Evolutionary conservation across 2,797 vertebrate genomes (phyloP), one percentile per base, ranked within the genome.

Genomic region (Psittacula echo): DNA sequence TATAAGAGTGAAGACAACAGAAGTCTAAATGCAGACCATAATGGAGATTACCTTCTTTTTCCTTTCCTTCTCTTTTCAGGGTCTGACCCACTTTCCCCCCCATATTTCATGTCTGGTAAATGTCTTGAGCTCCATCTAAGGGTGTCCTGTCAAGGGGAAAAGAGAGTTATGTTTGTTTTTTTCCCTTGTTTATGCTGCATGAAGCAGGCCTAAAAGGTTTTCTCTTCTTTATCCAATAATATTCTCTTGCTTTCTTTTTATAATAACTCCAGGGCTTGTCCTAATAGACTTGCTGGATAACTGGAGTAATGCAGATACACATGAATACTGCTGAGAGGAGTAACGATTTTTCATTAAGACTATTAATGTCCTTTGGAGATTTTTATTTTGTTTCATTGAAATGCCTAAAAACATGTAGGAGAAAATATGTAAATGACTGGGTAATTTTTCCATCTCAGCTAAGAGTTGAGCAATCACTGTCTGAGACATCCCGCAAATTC

Each of bases 71-170:
- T 68, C 13, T 78, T 93, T 51, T 71, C 45, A 27, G 32, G 24
- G 39, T 62, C 62, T 87, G 88, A 93, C 75, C 75, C 72, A 83
- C 60, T 93, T 94, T 75, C 24, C 0, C 7, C 41, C 44, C 81
- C 34, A 23, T 73, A 72, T 85, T 87, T 93, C 81, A 67, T 93
- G 27, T 61, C n/a, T 71, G 51, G 34, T 54, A 87, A 75, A 87
- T 53, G 56, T 90, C 78, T 92, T 20, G 42, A 85, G 37, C 84
- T 96, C 67, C 86, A 92, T 90, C 88, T 93, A 83, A 96, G 66
- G 50, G 45, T 92, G 72, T 68, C 34, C 72, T 93, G 42, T 65
- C 92, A 92, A 87, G 78, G 53, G 51, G 61, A 95, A 95, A 94
- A 47, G 23, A 92, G 68, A 94, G 70, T 86, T 91, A 83, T 70